Conservation (phyloP, 2,888 invertebrate genomes). For the Pediacus dermestoides region DNA sequence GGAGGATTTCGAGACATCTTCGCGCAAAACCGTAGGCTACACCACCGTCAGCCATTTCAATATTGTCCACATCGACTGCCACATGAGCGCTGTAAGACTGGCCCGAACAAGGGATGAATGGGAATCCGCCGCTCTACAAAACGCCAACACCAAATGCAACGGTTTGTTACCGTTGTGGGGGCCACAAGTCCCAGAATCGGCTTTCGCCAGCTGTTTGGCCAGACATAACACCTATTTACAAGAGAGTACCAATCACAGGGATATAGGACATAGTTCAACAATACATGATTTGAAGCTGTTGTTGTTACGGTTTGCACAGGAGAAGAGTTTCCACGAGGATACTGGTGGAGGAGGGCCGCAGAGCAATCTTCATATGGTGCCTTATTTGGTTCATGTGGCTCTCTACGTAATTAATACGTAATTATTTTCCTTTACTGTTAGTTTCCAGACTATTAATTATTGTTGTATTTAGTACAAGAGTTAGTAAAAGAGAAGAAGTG, state of each 20-base stretch:
- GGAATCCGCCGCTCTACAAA: constrained; percentile 97
- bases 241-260: constrained; percentile 69
- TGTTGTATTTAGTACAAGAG: constrained; percentile 59
- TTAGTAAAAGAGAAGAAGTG: constrained; percentile 73
- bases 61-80: constrained; percentile 97
- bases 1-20: constrained; percentile 88
- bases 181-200: constrained; percentile 87
- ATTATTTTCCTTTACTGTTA: constrained; percentile 40
- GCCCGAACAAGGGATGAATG: constrained; percentile 79
- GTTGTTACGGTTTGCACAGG: constrained; percentile 84
- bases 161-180: constrained; percentile 96
- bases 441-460: constrained; percentile 7
- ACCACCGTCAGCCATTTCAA: constrained; percentile 98
- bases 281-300: constrained; percentile 91
- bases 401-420: constrained; percentile 89
- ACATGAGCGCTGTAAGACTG: constrained; percentile 87
- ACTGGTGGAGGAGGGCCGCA: constrained; percentile 96
- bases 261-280: constrained; percentile 76
- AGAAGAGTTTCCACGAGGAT: constrained; percentile 95
- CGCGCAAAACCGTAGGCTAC: constrained; percentile 66
- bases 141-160: constrained; percentile 97
- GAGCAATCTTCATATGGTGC: constrained; percentile 95
- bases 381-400: constrained; percentile 90
- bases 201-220: constrained; percentile 90
- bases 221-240: constrained; percentile 84